Evolutionary conservation across 2,888 invertebrate genomes (phyloP).

Genomic region (Pelosia muscerda): DNA sequence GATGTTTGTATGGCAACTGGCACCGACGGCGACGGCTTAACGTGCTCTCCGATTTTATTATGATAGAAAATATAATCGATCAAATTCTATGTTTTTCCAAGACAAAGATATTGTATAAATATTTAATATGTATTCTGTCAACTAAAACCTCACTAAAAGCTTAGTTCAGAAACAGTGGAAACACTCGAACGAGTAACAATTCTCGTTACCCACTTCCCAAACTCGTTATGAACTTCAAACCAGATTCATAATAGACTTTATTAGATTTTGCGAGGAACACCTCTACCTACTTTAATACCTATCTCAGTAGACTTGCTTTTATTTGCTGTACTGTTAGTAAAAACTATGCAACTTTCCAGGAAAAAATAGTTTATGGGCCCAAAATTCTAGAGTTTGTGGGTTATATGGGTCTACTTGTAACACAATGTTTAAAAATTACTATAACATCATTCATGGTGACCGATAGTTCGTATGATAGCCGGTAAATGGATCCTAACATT

Average conservation of each 20-base stretch:
- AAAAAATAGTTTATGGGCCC: neutral
- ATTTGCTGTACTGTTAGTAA: neutral
- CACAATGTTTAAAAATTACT: too few relatives aligned
- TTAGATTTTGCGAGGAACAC: neutral
- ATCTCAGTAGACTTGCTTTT: neutral
- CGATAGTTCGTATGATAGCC: too few relatives aligned
- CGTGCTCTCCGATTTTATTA: too few relatives aligned
- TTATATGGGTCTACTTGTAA: too few relatives aligned
- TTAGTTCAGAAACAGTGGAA: neutral
- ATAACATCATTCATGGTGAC: too few relatives aligned
- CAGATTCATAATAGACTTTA: slow-evolving; percentile 3
- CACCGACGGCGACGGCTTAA: too few relatives aligned
- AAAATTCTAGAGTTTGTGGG: too few relatives aligned
- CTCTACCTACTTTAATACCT: neutral
- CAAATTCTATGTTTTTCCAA: too few relatives aligned
- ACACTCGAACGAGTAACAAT: neutral
- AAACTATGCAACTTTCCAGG: neutral
- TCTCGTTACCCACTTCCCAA: neutral
- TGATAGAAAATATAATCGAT: too few relatives aligned
- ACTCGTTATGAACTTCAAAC: neutral
- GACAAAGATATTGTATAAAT: too few relatives aligned
- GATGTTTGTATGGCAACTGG: too few relatives aligned
- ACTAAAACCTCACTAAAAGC: neutral
- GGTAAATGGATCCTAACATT: too few relatives aligned
- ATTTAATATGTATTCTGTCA: neutral